Base-by-base conservation (phyloP, 2,113 vertebrate species). In the Isurus oxyrinchus region DNA sequence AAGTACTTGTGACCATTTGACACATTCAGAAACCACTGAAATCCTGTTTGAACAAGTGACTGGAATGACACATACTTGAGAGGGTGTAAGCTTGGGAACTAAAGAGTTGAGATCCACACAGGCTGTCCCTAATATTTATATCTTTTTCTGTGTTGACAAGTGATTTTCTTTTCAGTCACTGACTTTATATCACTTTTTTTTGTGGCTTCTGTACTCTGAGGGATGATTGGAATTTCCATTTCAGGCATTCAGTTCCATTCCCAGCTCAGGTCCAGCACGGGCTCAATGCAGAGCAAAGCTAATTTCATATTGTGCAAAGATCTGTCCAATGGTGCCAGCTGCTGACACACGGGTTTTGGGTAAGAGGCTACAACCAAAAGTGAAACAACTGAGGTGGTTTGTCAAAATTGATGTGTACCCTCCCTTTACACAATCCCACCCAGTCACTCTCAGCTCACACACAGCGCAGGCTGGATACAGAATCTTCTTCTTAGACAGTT, bases 11-110 rank as follows among this genome's bases (percentile, higher is more conserved):
- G 59, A 94, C 90, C 90, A 94, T 63, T 94, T 94, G 59, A 94
- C 90, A 94, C 90, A 66, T 63, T 40, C 90, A 63, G 61, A 63
- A 63, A 63, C 90, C 90, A 49, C 90, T 63, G 57, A 61, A 93
- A 93, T 93, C 90, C 90, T 94, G 90, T 94, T 94, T 94, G 90
- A 94, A 63, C 90, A 94, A 94, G 90, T 94, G 90, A 94, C 90
- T 63, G 90, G 90, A n/a, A 61, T 94, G 35, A 94, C 90, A 63
- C 35, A 25, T 94, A 63, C 16, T n/a, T n/a, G 90, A 94, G 59
- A 94, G 59, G 59, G 90, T 63, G 90, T 94, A 94, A 94, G 59
- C 59, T 63, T 94, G 90, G 59, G 59, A 94, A 94, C 90, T 63
- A 63, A 94, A 94, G 35, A 63, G 90, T 63, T 63, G 90, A 10